A percentile compares a stretch with the other conserved stretches of the same genome.
phyloP scores from a whole-genome alignment of 1,140 invertebrate species.

The Cryptotermes secundus region DNA sequence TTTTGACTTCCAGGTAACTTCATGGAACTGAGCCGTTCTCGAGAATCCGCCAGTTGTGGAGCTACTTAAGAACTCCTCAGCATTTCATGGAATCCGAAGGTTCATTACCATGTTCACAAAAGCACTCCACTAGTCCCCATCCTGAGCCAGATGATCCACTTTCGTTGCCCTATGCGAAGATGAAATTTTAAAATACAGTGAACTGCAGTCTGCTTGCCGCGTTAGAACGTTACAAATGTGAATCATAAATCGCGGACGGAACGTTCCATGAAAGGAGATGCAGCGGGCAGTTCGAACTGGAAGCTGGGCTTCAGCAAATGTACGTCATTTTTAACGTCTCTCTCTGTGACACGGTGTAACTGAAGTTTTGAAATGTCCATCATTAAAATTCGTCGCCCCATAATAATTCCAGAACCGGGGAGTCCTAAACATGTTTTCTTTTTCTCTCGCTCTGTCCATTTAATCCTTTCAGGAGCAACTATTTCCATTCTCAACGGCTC shows the following conservation, averaged over 20 bases:
- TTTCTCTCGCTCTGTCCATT: not conserved
- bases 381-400: constrained; percentile 15
- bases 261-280: not conserved
- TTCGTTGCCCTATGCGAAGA: too few relatives aligned
- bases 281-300: not conserved
- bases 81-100: too few relatives aligned
- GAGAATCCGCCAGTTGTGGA: too few relatives aligned
- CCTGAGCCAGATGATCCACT: too few relatives aligned
- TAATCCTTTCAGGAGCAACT: constrained; percentile 12
- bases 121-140: too few relatives aligned
- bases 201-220: too few relatives aligned
- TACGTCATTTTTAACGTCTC: not conserved
- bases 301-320: not conserved
- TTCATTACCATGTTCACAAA: too few relatives aligned
- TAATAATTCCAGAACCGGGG: constrained; percentile 18
- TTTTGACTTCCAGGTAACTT: too few relatives aligned
- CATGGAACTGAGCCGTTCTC: too few relatives aligned
- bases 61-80: too few relatives aligned
- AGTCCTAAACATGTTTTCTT: not conserved
- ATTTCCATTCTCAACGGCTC: not conserved
- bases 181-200: too few relatives aligned
- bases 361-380: constrained; percentile 17
- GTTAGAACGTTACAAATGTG: not conserved
- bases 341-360: not conserved
- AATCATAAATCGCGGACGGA: not conserved